A percentile compares a stretch with the other conserved stretches of the same genome.
Conservation (phyloP, 2,888 invertebrate genomes). For the Epistrophe grossulariae region DNA sequence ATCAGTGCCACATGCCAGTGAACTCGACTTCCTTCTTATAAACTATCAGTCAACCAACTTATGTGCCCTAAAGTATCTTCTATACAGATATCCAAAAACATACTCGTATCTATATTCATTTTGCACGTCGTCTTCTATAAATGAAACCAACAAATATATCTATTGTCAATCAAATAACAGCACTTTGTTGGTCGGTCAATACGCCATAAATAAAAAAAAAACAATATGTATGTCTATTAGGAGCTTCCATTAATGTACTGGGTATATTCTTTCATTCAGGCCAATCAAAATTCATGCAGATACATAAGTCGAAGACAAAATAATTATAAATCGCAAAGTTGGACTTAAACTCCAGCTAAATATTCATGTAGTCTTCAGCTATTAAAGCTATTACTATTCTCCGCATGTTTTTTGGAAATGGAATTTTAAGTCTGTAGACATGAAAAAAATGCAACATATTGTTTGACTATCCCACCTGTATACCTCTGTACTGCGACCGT, state of each 20-base stretch:
- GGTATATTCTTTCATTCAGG: not conserved
- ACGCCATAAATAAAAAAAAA: slow-evolving; percentile 14
- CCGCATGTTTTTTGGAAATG: slow-evolving; percentile 46
- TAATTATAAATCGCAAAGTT: slow-evolving; percentile 39
- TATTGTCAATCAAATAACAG: slow-evolving; percentile 52
- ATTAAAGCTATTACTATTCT: slow-evolving; percentile 53
- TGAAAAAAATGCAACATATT: slow-evolving; percentile 56
- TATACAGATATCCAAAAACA: slow-evolving; percentile 41
- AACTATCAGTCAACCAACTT: not conserved
- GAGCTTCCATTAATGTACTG: slow-evolving; percentile 4
- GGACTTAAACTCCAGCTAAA: slow-evolving; percentile 37
- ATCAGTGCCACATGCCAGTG: slow-evolving; percentile 61
- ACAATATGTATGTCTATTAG: not conserved
- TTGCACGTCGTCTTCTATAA: slow-evolving; percentile 37
- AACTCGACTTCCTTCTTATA: slow-evolving; percentile 56
- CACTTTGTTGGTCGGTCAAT: slow-evolving; percentile 43
- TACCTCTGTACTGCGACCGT: no score
- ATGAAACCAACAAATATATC: slow-evolving; percentile 11
- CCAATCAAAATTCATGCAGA: slow-evolving; percentile 34
- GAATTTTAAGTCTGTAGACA: slow-evolving; percentile 42
- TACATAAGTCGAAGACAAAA: slow-evolving; percentile 31
- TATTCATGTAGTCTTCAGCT: slow-evolving; percentile 37
- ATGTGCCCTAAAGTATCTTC: not conserved
- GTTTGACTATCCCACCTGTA: slow-evolving; percentile 33
- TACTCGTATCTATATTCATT: not conserved